Conservation (phyloP, 2,888 invertebrate species). For the Eupithecia insigniata region DNA sequence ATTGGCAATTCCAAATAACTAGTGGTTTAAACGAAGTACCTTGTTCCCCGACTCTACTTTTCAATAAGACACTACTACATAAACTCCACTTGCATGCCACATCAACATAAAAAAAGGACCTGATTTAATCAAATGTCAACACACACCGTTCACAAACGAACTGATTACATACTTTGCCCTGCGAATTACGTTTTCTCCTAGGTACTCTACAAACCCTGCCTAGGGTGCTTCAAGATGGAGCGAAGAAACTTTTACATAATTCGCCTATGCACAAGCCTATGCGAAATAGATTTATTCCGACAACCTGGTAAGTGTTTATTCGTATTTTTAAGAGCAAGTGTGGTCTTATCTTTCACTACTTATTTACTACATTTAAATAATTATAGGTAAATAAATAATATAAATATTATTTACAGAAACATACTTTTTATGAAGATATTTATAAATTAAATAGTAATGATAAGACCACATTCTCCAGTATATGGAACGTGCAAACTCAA, state of each 20-base stretch:
- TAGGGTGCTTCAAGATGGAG: constrained; percentile 20
- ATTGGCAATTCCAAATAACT: not conserved
- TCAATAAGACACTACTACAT: not conserved
- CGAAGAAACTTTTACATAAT: constrained; percentile 9
- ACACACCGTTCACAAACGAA: constrained; percentile 37
- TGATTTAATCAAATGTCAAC: not conserved
- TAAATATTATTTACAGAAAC: too few relatives aligned
- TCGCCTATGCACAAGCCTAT: constrained; percentile 55
- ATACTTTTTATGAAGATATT: not conserved
- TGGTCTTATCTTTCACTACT: constrained; percentile 1
- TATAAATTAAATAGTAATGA: not conserved
- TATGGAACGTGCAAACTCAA: constrained; percentile 25
- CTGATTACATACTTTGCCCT: constrained; percentile 44
- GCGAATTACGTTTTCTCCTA: constrained; percentile 47
- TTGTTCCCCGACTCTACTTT: not conserved
- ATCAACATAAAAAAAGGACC: not conserved
- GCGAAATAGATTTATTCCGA: constrained; percentile 54
- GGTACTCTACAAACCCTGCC: constrained; percentile 14
- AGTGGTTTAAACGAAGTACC: not conserved
- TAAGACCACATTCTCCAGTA: constrained; percentile 11
- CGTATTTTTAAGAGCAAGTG: not conserved
- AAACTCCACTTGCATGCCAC: not conserved
- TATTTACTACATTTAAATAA: not conserved
- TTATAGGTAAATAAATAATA: not conserved
- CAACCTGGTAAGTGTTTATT: constrained; percentile 52